Conservation (phyloP, 2,797 vertebrate genomes). For the Anguilla anguilla region DNA sequence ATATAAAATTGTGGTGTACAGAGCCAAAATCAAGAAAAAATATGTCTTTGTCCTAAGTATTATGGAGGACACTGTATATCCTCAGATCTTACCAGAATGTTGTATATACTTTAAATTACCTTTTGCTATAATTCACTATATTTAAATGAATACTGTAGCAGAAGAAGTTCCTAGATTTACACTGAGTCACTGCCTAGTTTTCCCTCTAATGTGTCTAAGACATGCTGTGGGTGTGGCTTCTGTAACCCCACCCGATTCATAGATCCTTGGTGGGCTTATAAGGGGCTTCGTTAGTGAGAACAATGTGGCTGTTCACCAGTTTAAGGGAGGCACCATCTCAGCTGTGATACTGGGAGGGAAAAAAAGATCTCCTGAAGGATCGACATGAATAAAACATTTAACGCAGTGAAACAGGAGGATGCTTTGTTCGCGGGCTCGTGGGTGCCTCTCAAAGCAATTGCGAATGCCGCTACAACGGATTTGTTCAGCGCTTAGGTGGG, state of each 20-base stretch:
- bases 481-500: constrained; percentile 65
- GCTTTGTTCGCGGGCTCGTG: constrained; percentile 70
- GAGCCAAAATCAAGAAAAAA: no score
- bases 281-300: neutral
- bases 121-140: neutral
- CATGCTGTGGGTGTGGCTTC: neutral
- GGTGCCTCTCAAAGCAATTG: constrained; percentile 71
- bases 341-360: constrained; percentile 32
- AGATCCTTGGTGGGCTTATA: neutral
- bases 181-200: neutral
- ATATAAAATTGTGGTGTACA: no score
- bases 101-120: neutral
- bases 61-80: neutral
- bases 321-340: neutral
- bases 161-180: neutral
- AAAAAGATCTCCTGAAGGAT: constrained; percentile 56
- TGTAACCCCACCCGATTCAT: neutral
- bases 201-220: neutral
- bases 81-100: neutral
- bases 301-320: constrained; percentile 18
- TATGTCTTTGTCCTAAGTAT: no score
- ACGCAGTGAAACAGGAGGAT: constrained; percentile 75
- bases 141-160: neutral
- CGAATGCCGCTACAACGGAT: constrained; percentile 66
- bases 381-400: constrained; percentile 69